Base-by-base conservation (phyloP, 1,140 invertebrate species). In the Daktulosphaira vitifoliae region DNA sequence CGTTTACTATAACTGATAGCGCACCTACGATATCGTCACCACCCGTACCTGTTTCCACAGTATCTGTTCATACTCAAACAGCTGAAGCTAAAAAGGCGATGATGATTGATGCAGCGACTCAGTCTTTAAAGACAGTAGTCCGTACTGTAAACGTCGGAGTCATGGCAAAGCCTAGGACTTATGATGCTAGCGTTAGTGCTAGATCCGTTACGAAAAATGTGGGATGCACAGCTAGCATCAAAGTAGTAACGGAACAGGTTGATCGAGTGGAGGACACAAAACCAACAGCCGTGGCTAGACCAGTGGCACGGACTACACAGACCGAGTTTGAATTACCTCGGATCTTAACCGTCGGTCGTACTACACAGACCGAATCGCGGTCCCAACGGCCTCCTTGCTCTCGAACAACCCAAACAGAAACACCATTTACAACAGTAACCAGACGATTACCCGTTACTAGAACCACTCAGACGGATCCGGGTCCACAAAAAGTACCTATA, bases 61-160 rank as follows among this genome's bases (percentile, higher is more conserved):
- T 22, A 0, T 23, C 38, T 6, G 54, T n/a, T 15, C 16, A 59
- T 38, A 44, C 39, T 2, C 54, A 59, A 22, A 59, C 54, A 8
- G 52, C 16, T 13, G 37, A 29, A 3, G 50, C 9, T 16, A 18
- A 8, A 18, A 37, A 8, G 13, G 5, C 37, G 38, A 20, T n/a
- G 18, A 46, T 38, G n/a, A 38, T 13, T 4, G 42, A 59, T 22
- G 54, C 25, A 3, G 23, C 38, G 22, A 59, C 54, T 8, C 54
- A 59, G 23, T 44, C 54, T 3, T 7, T 23, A 4, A 44, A 23
- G 16, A 20, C 39, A 0, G n/a, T 23, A 15, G 23, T 29, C 3
- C n/a, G 54, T 15, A 59, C 54, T n/a, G 5, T 6, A n/a, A 16
- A 23, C 37, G 39, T 59, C 11, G 54, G 54, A 8, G 54, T 59